Percentiles rank a stretch among this genome's conserved stretches.
These are phyloP conservation scores for Macroramphosus scolopax DNA, from an alignment of 2,797 vertebrate genomes.

Conservation along the genomic window DNA sequence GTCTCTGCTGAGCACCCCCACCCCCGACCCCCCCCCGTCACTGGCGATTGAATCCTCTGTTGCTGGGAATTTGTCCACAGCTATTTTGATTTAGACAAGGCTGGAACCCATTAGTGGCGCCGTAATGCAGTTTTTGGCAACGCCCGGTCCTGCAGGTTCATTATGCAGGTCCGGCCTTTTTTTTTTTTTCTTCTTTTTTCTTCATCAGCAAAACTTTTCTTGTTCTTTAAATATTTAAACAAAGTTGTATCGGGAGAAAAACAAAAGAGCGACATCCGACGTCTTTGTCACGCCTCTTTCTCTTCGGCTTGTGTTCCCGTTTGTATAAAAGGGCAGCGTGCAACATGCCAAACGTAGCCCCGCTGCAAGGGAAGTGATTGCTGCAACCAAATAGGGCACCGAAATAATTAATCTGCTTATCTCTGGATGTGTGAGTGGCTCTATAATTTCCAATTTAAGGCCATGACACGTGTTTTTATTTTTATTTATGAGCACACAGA, in stretches of 20 bases:
- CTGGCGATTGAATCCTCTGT: conserved; percentile 47
- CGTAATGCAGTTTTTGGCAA: conserved; percentile 70
- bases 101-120: conserved; percentile 48
- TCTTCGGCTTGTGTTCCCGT: conserved; percentile 32
- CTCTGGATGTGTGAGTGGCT: conserved; percentile 12
- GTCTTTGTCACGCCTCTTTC: conserved; percentile 9
- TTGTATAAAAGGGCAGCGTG: conserved; percentile 40
- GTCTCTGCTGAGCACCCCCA: too few species aligned
- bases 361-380: conserved; percentile 17
- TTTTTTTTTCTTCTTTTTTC: conserved; percentile 66
- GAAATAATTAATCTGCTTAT: conserved; percentile 22
- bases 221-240: conserved; percentile 66
- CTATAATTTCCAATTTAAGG: conserved; percentile 23
- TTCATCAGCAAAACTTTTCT: conserved; percentile 51
- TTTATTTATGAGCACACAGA: conserved; percentile 12
- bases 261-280: conserved; percentile 22
- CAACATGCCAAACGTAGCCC: conserved; percentile 24
- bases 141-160: conserved; percentile 42
- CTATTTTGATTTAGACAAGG: conserved; percentile 46
- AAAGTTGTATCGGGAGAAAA: conserved; percentile 15
- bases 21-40: conserved; percentile 29
- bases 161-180: conserved; percentile 45
- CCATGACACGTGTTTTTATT: conserved; percentile 15
- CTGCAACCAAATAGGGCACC: conserved; percentile 15
- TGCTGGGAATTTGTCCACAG: conserved; percentile 23